Conservation (phyloP, 2,113 vertebrate genomes). For the Piaya cayana region DNA sequence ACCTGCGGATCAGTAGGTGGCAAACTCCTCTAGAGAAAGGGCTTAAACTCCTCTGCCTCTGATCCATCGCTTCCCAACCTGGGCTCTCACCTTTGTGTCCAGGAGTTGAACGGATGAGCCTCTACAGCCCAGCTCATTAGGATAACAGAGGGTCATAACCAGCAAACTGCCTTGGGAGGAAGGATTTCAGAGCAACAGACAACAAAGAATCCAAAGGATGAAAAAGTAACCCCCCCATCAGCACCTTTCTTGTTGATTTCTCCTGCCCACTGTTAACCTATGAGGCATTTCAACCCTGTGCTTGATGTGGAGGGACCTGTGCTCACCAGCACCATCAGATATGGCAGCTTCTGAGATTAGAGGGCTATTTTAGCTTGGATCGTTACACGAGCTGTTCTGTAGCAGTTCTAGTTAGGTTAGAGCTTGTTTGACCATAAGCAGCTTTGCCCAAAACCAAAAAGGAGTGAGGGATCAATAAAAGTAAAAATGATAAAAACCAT, state of each 20-base stretch:
- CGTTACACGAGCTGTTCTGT: constrained; percentile 36
- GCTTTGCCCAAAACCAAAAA: not conserved
- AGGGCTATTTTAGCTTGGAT: not conserved
- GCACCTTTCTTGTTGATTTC: not conserved
- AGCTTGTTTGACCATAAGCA: not conserved
- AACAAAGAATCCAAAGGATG: not conserved
- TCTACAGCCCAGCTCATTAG: constrained; percentile 13
- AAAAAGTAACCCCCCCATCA: not conserved
- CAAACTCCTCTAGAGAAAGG: constrained; percentile 66
- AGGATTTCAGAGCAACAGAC: not conserved
- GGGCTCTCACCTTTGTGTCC: constrained; percentile 39
- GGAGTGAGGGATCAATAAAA: not conserved
- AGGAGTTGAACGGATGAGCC: not conserved
- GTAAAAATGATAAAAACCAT: fast-evolving
- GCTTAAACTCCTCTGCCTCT: not conserved
- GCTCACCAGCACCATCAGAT: not conserved
- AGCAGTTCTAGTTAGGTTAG: not conserved
- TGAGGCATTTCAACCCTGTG: not conserved
- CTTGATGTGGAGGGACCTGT: not conserved
- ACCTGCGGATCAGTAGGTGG: constrained; percentile 68
- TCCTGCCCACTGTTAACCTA: not conserved
- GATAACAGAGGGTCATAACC: constrained; percentile 8
- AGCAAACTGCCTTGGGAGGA: not conserved
- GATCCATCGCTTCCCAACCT: not conserved
- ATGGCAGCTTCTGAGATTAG: not conserved